Evolutionary conservation across 2,888 invertebrate species (phyloP), one percentile per base, ranked within the genome.

Genomic region (Brachyptera risi): DNA sequence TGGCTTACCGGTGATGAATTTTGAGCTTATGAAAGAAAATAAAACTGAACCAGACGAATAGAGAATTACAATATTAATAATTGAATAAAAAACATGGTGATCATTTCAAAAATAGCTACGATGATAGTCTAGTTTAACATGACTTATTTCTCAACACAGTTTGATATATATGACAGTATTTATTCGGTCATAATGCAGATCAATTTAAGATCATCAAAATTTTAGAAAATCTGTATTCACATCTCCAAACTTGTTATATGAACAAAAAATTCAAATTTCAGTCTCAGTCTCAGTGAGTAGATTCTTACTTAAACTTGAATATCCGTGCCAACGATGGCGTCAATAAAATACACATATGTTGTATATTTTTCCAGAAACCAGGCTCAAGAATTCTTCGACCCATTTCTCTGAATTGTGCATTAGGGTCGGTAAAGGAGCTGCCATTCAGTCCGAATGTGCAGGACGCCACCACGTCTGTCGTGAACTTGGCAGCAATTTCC

Each of bases 361-460:
- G 56, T 1, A 62, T 1, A 26, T 62, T 62, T 4, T 59, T 56
- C 44, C 42, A 56, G 49, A 50, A 62, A 3, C 27, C 47, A 3
- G 62, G 62, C 58, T 59, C 47, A 11, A 67, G 56, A 17, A 66
- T 51, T 31, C 58, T 50, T 9, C 56, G 54, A 5, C 61, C 60
- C 57, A 61, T 62, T 24, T 31, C 15, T 11, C 64, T 23, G 37
- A 67, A 65, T 60, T 66, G 63, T 0, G 64, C 56, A n/a, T 67
- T 59, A 13, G 64, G 61, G 54, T 66, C 59, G 49, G 54, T 68
- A 24, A 67, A 63, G 23, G 64, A 57, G 37, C 61, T 60, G 1
- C 63, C 63, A 26, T 65, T 56, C 9, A 66, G 40, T 5, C 64
- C 64, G 15, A 65, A 66, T 17, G 61, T 58, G 26, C 60, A 59